Percentiles rank a stretch among this genome's conserved stretches.
Evolutionary conservation across 1,140 invertebrate genomes (phyloP).

Genomic region (Rhagoletis pomonella): DNA sequence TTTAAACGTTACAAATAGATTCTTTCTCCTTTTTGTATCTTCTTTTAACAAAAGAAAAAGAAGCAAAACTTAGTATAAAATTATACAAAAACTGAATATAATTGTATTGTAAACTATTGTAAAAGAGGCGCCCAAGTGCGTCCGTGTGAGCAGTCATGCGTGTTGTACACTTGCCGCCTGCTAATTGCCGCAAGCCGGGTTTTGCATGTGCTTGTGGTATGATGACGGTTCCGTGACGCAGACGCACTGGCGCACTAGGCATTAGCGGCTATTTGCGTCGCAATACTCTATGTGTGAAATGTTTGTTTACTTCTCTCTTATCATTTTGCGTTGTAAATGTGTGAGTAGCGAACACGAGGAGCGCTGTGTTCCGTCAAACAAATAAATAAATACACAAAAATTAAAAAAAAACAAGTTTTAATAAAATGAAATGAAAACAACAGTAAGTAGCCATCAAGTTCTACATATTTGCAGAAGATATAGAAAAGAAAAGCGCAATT

Average conservation of each 20-base stretch:
- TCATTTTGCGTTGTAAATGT: conserved; percentile 50
- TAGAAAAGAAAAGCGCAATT: too few relatives aligned
- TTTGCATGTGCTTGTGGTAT: too few relatives aligned
- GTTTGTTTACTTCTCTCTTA: conserved; percentile 45
- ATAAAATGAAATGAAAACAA: neutral
- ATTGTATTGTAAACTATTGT: conserved; percentile 50
- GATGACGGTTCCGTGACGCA: neutral
- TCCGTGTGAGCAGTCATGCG: neutral
- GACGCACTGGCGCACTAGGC: neutral
- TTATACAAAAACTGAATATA: conserved; percentile 28
- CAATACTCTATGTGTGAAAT: conserved; percentile 48
- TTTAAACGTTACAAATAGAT: conserved; percentile 53
- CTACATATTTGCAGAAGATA: too few relatives aligned
- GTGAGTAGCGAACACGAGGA: conserved; percentile 44
- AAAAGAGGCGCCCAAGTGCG: conserved; percentile 22
- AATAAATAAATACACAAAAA: conserved; percentile 36
- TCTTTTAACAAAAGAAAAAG: conserved; percentile 33
- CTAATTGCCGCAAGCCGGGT: neutral
- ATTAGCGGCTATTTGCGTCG: neutral
- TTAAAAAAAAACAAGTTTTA: neutral
- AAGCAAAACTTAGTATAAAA: conserved; percentile 17
- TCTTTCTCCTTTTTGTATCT: conserved; percentile 52
- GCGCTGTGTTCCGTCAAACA: conserved; percentile 34
- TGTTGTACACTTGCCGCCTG: too few relatives aligned
- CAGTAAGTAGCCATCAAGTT: too few relatives aligned